phyloP scores from a whole-genome alignment of 2,113 vertebrate species.

The Hemiprocne comata region DNA sequence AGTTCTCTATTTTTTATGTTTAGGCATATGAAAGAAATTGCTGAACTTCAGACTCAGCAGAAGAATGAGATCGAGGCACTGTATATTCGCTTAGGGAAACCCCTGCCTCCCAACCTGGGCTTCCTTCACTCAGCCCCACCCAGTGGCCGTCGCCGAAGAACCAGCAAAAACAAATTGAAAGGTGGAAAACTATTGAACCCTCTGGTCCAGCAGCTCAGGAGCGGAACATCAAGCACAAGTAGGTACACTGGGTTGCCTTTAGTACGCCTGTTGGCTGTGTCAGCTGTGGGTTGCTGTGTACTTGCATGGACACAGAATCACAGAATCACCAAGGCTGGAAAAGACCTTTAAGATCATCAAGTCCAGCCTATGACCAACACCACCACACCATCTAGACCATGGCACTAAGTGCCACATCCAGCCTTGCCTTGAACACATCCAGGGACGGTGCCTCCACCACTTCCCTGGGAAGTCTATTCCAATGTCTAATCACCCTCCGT shows the following conservation, averaged over 20 bases:
- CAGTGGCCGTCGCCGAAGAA: constrained; percentile 82
- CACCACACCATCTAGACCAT: no score
- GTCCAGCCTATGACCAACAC: no score
- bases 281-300: background rate
- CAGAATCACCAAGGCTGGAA: no score
- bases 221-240: constrained; percentile 86
- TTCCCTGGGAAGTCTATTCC: no score
- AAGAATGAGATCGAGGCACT: constrained; percentile 93
- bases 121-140: constrained; percentile 88
- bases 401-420: no score
- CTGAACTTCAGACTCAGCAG: constrained; percentile 94
- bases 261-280: rapidly evolving
- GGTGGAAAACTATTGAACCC: constrained; percentile 92
- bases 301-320: no score
- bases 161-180: constrained; percentile 92
- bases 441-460: no score
- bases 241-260: constrained; percentile 29
- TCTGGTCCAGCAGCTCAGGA: constrained; percentile 94
- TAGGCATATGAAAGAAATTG: constrained; percentile 95
- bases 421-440: no score
- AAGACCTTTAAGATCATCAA: no score
- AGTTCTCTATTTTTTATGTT: background rate
- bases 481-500: no score
- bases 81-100: constrained; percentile 89
- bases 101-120: constrained; percentile 85